Evolutionary conservation across 2,797 vertebrate genomes (phyloP).

Genomic region (Notoglanidium macrostoma): DNA sequence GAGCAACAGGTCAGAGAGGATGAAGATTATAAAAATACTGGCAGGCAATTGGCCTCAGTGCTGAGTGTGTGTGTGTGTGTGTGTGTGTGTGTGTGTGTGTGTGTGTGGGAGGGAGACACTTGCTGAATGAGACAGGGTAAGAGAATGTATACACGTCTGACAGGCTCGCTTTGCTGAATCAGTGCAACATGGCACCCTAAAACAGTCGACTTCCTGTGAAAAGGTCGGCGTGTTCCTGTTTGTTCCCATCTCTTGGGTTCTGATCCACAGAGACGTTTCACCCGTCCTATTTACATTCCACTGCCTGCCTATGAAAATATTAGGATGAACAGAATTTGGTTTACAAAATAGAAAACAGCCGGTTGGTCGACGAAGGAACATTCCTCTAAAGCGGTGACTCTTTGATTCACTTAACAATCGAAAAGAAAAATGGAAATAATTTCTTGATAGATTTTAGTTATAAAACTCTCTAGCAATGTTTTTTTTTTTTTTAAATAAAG

Average conservation of each 20-base stretch:
- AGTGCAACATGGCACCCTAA: slow-evolving; percentile 33
- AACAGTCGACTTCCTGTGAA: slow-evolving; percentile 48
- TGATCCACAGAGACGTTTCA: background rate
- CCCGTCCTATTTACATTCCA: slow-evolving; percentile 9
- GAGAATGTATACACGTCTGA: slow-evolving; percentile 30
- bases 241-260: background rate
- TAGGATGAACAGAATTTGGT: slow-evolving; percentile 4
- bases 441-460: background rate
- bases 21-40: slow-evolving; percentile 85
- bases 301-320: slow-evolving; percentile 20
- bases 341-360: background rate
- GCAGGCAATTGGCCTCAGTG: slow-evolving; percentile 74
- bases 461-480: background rate
- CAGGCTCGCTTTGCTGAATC: slow-evolving; percentile 32
- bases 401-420: background rate
- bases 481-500: background rate
- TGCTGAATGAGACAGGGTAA: slow-evolving; percentile 33
- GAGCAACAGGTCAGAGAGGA: slow-evolving; percentile 82
- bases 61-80: slow-evolving; percentile 49
- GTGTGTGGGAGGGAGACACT: slow-evolving; percentile 28
- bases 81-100: slow-evolving; percentile 42
- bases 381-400: background rate
- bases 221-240: slow-evolving; percentile 23
- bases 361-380: background rate
- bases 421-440: background rate